Evolutionary conservation across 2,113 vertebrate genomes (phyloP).

Genomic region (Oostethus manadensis): DNA sequence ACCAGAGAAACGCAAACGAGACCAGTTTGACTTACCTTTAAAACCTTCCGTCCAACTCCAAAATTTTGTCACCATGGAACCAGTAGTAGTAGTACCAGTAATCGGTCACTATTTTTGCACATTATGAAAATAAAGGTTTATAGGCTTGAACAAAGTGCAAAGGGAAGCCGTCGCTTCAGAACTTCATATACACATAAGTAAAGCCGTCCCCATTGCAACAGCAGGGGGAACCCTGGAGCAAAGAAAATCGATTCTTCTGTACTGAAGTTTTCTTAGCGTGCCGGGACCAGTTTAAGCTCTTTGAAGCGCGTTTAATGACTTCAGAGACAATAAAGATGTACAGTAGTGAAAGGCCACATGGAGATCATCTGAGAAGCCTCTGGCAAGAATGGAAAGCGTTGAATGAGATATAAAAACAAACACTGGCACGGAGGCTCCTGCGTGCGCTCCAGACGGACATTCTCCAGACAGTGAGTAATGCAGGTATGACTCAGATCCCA

Average conservation of each 20-base stretch:
- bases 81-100: no score
- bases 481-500: conserved; percentile 29
- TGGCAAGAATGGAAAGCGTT: conserved; percentile 7
- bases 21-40: conserved; percentile 27
- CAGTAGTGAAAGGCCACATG: conserved; percentile 11
- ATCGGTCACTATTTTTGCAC: no score
- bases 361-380: conserved; percentile 22
- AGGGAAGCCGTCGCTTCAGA: no score
- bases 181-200: no score
- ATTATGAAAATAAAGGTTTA: no score
- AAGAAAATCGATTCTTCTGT: background rate
- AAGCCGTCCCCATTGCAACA: no score
- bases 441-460: conserved; percentile 4
- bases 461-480: conserved; percentile 28
- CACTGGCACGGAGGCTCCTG: conserved; percentile 24
- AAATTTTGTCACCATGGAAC: background rate
- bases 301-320: conserved; percentile 36
- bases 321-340: conserved; percentile 16
- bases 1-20: conserved; percentile 63
- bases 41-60: conserved; percentile 37
- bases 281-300: conserved; percentile 7
- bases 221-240: background rate
- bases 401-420: conserved; percentile 18
- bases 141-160: no score
- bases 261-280: background rate